A percentile compares a stretch with the other conserved stretches of the same genome.
These are phyloP conservation scores for Spilosoma lubricipeda DNA, from an alignment of 2,888 invertebrate genomes.

Conservation along the genomic window DNA sequence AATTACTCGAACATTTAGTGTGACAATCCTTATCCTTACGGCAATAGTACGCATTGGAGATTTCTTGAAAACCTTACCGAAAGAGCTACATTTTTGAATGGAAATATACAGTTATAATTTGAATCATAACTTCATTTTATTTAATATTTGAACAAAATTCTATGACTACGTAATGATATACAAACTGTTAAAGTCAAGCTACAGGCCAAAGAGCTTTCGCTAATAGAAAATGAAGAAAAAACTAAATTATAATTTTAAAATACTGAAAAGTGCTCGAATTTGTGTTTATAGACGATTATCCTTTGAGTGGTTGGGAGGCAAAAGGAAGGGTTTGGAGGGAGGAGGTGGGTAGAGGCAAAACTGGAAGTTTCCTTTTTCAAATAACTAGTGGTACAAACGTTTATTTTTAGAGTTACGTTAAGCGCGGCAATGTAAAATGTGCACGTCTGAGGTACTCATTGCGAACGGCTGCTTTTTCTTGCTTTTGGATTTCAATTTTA, in stretches of 20 bases:
- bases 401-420: slow-evolving; percentile 49
- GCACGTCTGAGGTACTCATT: slow-evolving; percentile 28
- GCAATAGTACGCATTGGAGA: not conserved
- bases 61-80: not conserved
- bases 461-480: slow-evolving; percentile 27
- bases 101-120: not conserved
- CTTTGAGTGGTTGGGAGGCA: slow-evolving; percentile 38
- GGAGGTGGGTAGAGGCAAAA: slow-evolving; percentile 24
- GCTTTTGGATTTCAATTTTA: not conserved
- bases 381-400: slow-evolving; percentile 37
- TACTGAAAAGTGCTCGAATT: slow-evolving; percentile 37
- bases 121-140: not conserved
- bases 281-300: slow-evolving; percentile 53
- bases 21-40: not conserved
- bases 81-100: not conserved
- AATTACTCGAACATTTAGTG: not conserved
- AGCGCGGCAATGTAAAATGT: slow-evolving; percentile 29
- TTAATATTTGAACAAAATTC: slow-evolving; percentile 7
- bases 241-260: slow-evolving; percentile 43
- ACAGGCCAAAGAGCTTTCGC: slow-evolving; percentile 12
- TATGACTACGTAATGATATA: slow-evolving; percentile 32
- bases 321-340: slow-evolving; percentile 20
- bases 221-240: slow-evolving; percentile 24
- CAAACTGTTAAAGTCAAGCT: slow-evolving; percentile 20
- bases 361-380: slow-evolving; percentile 44